A percentile compares a stretch with the other conserved stretches of the same genome.
Conservation (phyloP, 1,140 invertebrate species). For the Ceratina australensis region DNA sequence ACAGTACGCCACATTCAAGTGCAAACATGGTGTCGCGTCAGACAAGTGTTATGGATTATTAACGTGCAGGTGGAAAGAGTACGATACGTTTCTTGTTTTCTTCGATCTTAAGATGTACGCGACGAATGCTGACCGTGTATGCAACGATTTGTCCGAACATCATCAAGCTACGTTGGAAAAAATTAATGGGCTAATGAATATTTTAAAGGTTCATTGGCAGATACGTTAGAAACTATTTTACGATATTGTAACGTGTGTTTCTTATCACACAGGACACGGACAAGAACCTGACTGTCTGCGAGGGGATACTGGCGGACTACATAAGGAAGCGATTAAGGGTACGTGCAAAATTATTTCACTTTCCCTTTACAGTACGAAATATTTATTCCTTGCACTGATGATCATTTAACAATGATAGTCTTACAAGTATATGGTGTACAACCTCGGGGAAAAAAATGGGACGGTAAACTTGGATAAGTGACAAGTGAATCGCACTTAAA, state of each 20-base stretch:
- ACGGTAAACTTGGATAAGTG: background rate
- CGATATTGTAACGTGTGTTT: background rate
- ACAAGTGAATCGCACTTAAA: too few relatives aligned
- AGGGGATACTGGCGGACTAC: constrained; percentile 68
- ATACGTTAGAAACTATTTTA: background rate
- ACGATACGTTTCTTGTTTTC: constrained; percentile 7
- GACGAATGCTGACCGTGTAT: constrained; percentile 15
- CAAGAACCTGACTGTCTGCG: constrained; percentile 69
- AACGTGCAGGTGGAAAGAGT: constrained; percentile 23
- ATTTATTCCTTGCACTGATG: constrained; percentile 25
- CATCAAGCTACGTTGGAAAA: constrained; percentile 56
- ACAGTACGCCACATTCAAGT: constrained; percentile 34
- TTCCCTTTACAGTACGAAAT: background rate
- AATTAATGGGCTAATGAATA: constrained; percentile 63
- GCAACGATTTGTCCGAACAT: constrained; percentile 26
- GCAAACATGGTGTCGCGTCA: constrained; percentile 15
- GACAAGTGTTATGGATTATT: constrained; percentile 49
- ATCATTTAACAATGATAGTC: background rate
- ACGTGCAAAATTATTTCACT: constrained; percentile 43
- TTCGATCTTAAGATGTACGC: constrained; percentile 40
- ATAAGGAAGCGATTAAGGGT: constrained; percentile 66
- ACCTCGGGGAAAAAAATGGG: background rate
- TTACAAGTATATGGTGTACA: background rate
- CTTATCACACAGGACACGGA: constrained; percentile 67
- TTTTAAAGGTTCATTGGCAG: constrained; percentile 61